Evolutionary conservation across 2,113 vertebrate genomes (phyloP).

Genomic region (rabbit (Oryctolagus cuniculus)): DNA sequence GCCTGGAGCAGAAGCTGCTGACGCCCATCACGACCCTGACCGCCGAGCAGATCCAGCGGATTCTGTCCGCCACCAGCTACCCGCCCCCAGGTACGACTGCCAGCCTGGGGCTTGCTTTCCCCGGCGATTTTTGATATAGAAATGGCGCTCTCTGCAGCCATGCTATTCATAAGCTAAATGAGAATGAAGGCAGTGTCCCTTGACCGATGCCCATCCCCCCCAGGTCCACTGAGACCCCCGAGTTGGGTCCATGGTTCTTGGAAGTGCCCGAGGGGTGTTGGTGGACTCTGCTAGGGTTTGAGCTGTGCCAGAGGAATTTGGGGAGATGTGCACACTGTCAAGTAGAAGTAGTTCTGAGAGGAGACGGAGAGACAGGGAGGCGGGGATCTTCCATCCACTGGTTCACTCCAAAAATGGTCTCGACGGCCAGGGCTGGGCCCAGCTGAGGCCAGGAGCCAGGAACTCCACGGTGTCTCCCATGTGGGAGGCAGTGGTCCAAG

Average conservation of each 20-base stretch:
- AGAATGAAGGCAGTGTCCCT: too few species aligned
- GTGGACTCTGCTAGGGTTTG: neutral
- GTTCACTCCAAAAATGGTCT: too few species aligned
- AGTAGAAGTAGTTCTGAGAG: neutral
- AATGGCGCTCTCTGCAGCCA: neutral
- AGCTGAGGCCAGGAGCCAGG: too few species aligned
- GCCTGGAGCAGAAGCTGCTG: constrained; percentile 91
- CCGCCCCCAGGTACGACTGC: constrained; percentile 77
- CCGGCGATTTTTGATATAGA: neutral
- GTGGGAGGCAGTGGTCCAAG: too few species aligned
- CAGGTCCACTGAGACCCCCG: neutral
- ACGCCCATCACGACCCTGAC: constrained; percentile 91
- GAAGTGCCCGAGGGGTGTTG: too few species aligned
- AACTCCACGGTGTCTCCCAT: too few species aligned
- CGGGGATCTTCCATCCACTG: too few species aligned
- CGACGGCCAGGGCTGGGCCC: too few species aligned
- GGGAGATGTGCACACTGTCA: neutral
- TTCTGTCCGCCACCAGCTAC: constrained; percentile 73
- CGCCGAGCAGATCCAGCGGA: constrained; percentile 80
- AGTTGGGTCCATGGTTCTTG: too few species aligned
- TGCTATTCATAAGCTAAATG: too few species aligned
- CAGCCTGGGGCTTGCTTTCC: accelerated
- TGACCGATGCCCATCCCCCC: neutral
- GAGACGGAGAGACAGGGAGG: too few species aligned
- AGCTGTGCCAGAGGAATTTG: too few species aligned